A percentile compares a stretch with the other conserved stretches of the same genome.
These are phyloP conservation scores for Pterocles gutturalis DNA, from an alignment of 2,113 vertebrate genomes.

Conservation along the genomic window DNA sequence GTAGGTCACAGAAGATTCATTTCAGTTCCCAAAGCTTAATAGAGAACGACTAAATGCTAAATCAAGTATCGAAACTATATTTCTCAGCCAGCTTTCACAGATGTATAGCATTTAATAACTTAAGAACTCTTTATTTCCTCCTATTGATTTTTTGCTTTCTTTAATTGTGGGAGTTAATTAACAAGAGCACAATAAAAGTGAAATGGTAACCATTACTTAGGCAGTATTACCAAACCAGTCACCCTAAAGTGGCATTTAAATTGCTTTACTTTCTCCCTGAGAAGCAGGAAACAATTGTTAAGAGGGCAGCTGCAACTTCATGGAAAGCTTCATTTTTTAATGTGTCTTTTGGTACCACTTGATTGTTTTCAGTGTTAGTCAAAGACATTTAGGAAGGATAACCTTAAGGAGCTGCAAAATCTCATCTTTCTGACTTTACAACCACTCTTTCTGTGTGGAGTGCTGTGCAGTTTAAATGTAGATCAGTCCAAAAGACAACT, in stretches of 20 bases:
- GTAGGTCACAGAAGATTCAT: background rate
- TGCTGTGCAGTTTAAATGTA: background rate
- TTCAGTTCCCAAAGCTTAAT: background rate
- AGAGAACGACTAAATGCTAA: background rate
- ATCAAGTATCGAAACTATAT: background rate
- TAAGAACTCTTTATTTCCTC: slow-evolving; percentile 13
- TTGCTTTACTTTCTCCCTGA: background rate
- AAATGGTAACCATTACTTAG: slow-evolving; percentile 3
- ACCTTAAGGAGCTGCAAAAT: background rate
- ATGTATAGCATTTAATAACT: slow-evolving; percentile 16
- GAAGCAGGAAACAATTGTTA: background rate
- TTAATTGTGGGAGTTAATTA: slow-evolving; percentile 35
- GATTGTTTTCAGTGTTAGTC: background rate
- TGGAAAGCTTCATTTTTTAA: background rate
- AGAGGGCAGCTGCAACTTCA: background rate
- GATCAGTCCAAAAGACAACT: slow-evolving; percentile 1
- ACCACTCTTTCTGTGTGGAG: background rate
- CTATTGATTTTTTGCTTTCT: slow-evolving; percentile 41
- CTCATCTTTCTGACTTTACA: background rate
- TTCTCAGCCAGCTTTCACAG: background rate
- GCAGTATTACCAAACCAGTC: background rate
- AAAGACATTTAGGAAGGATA: background rate
- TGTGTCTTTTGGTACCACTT: background rate
- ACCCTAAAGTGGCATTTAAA: background rate
- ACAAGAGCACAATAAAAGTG: slow-evolving; percentile 1